phyloP scores from a whole-genome alignment of 2,113 vertebrate genomes.

The Gulo gulo region DNA sequence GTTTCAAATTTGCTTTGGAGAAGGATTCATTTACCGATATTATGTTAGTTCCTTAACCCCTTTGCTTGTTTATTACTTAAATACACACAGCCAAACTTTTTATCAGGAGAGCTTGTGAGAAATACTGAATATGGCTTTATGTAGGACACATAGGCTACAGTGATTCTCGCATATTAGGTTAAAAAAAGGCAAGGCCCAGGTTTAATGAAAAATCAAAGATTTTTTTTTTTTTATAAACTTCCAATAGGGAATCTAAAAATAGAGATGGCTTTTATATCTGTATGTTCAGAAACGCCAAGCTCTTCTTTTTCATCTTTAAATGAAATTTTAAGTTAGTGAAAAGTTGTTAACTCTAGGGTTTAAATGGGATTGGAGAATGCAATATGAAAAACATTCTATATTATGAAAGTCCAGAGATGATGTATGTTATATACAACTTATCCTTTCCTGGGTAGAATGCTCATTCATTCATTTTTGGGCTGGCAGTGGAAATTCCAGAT shows the following conservation, averaged over 20 bases:
- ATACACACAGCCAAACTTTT: not conserved
- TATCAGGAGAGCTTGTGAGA: not conserved
- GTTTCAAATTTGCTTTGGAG: slow-evolving; percentile 26
- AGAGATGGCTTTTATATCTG: not conserved
- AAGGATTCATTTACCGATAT: not conserved
- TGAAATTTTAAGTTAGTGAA: slow-evolving; percentile 4
- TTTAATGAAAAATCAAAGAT: slow-evolving; percentile 41
- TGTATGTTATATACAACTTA: not conserved
- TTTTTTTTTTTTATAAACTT: slow-evolving; percentile 24
- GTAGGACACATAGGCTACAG: not conserved
- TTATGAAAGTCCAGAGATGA: not conserved
- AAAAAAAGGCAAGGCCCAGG: not conserved
- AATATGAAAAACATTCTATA: not conserved
- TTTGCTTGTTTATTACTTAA: slow-evolving; percentile 22
- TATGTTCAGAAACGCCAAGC: slow-evolving; percentile 19
- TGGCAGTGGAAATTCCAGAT: not conserved
- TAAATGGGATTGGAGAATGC: not conserved
- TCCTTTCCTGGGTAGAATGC: not conserved
- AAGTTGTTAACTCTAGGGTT: not conserved
- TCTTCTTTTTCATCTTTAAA: slow-evolving; percentile 15
- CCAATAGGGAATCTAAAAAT: not conserved
- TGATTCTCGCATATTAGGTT: not conserved
- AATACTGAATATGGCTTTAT: slow-evolving; percentile 10
- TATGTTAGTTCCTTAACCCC: not conserved
- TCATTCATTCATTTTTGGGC: not conserved